Conservation (phyloP, 2,888 invertebrate species). For the Caenorhabditis imperialis region DNA sequence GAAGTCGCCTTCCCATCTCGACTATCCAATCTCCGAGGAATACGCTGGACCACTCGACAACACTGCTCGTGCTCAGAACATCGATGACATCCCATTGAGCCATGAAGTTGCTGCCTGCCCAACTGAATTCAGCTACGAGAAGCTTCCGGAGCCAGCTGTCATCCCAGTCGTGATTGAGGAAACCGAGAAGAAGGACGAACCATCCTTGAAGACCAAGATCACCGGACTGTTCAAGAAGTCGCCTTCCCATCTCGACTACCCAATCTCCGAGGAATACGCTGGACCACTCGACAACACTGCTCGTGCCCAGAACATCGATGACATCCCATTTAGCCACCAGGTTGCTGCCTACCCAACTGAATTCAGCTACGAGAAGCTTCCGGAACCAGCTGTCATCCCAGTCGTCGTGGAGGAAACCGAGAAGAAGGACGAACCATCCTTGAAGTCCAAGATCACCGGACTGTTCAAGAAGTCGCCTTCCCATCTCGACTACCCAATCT, state of each 20-base stretch:
- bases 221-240: slow-evolving; percentile 25
- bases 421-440: slow-evolving; percentile 14
- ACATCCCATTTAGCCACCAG: slow-evolving; percentile 36
- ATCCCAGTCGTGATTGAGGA: slow-evolving; percentile 5
- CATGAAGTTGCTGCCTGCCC: slow-evolving; percentile 53
- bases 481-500: slow-evolving; percentile 49
- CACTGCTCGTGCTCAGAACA: slow-evolving; percentile 43
- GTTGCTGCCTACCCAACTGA: slow-evolving; percentile 45
- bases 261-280: slow-evolving; percentile 42
- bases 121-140: slow-evolving; percentile 48
- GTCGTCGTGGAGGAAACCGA: slow-evolving; percentile 13
- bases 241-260: slow-evolving; percentile 59
- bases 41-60: slow-evolving; percentile 49
- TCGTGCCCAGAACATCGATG: slow-evolving; percentile 28
- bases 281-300: slow-evolving; percentile 43
- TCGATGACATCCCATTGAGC: slow-evolving; percentile 41
- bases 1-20: slow-evolving; percentile 56
- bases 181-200: slow-evolving; percentile 9
- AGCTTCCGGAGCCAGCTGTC: slow-evolving; percentile 30
- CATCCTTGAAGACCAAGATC: slow-evolving; percentile 32
- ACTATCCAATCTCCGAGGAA: slow-evolving; percentile 59
- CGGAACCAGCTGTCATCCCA: slow-evolving; percentile 7
- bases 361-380: slow-evolving; percentile 16
- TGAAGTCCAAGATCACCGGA: slow-evolving; percentile 28
- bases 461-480: slow-evolving; percentile 49